Percentiles rank a stretch among this genome's conserved stretches.
Evolutionary conservation across 2,888 invertebrate genomes (phyloP).

Genomic region (Tricholauxania praeusta): DNA sequence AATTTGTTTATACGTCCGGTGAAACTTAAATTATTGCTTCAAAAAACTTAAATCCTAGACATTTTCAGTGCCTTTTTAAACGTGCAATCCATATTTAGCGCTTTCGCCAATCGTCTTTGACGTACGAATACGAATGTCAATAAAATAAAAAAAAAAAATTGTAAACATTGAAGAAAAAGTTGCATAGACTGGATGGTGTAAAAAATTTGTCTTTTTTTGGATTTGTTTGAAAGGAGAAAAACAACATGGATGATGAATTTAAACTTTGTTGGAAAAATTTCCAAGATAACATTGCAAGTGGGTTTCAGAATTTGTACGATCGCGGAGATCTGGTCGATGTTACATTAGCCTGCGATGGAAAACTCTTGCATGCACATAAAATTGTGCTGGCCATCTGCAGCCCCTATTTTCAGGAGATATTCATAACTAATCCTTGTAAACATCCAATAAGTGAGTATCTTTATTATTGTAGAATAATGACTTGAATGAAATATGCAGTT

Average conservation of each 20-base stretch:
- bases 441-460: slow-evolving; percentile 68
- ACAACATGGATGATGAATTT: slow-evolving; percentile 67
- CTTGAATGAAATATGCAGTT: no score
- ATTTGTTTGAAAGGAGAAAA: not conserved
- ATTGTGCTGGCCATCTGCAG: slow-evolving; percentile 71
- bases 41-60: no score
- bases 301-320: slow-evolving; percentile 68
- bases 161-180: slow-evolving; percentile 26
- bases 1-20: no score
- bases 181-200: slow-evolving; percentile 6
- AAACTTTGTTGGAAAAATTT: slow-evolving; percentile 69
- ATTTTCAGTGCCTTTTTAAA: no score
- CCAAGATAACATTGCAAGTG: slow-evolving; percentile 68
- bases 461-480: not conserved
- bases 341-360: slow-evolving; percentile 70
- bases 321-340: slow-evolving; percentile 70
- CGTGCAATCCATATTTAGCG: no score
- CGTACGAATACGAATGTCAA: slow-evolving; percentile 22
- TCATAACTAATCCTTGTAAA: slow-evolving; percentile 68
- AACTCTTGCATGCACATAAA: slow-evolving; percentile 70
- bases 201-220: not conserved
- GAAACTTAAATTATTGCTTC: no score
- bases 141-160: slow-evolving; percentile 15
- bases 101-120: not conserved
- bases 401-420: slow-evolving; percentile 70